Conservation (phyloP, 1,140 invertebrate species). For the Drosophila hydei region DNA sequence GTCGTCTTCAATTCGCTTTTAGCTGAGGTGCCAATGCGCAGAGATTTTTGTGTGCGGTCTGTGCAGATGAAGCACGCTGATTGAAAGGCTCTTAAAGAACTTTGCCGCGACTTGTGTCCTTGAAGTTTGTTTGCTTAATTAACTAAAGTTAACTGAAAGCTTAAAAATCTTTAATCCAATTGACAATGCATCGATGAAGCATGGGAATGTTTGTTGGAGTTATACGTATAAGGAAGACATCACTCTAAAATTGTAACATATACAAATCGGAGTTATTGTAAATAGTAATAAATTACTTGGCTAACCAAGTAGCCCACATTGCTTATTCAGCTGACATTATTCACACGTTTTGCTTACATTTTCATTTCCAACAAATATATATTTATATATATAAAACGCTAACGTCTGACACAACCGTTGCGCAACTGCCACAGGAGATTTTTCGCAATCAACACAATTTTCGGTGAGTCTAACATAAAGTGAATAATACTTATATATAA, state of each 20-base stretch:
- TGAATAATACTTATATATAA: not conserved
- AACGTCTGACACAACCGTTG: constrained; percentile 5
- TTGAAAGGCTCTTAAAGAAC: constrained; percentile 26
- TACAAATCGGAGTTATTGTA: too few species aligned
- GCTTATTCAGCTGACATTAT: constrained; percentile 8
- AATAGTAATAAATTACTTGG: too few species aligned
- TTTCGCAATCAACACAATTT: not conserved
- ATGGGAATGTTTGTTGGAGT: not conserved
- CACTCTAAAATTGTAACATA: too few species aligned
- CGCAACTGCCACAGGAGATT: not conserved
- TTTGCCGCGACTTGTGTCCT: not conserved
- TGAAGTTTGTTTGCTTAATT: constrained; percentile 41
- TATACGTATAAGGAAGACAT: not conserved
- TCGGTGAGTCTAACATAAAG: constrained; percentile 6
- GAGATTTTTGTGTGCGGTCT: constrained; percentile 16
- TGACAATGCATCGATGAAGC: not conserved
- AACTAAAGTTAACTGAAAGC: constrained; percentile 16
- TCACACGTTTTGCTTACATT: constrained; percentile 24
- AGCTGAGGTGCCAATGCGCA: constrained; percentile 62
- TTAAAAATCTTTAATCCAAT: not conserved
- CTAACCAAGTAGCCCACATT: constrained; percentile 15
- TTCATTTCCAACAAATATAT: constrained; percentile 16
- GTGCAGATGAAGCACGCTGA: constrained; percentile 26
- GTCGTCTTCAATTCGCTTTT: constrained; percentile 36
- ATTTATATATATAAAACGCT: constrained; percentile 17